Evolutionary conservation across 2,888 invertebrate species (phyloP).

Genomic region (Epinotia bilunana): DNA sequence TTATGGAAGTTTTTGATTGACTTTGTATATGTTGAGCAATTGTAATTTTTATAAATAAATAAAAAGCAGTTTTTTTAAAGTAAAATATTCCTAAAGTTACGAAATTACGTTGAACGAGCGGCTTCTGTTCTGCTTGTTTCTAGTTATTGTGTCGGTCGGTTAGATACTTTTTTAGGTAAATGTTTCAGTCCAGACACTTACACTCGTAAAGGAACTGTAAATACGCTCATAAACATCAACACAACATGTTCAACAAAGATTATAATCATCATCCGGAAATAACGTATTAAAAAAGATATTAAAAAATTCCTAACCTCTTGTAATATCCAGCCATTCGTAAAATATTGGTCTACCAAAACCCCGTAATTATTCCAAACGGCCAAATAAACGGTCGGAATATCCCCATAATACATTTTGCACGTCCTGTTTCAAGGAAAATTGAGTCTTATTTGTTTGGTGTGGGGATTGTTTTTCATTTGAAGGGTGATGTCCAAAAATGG

Average conservation of each 20-base stretch:
- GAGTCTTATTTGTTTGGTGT: constrained; percentile 46
- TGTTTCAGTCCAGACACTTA: too few species aligned
- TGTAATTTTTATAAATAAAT: too few species aligned
- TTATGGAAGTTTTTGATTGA: too few species aligned
- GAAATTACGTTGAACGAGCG: too few species aligned
- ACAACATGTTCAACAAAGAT: constrained; percentile 1
- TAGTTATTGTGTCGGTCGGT: too few species aligned
- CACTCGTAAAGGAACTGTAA: too few species aligned
- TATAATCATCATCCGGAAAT: constrained; percentile 38
- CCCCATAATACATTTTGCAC: constrained; percentile 27
- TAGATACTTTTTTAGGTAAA: too few species aligned
- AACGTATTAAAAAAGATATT: constrained; percentile 42
- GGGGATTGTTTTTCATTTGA: constrained; percentile 48
- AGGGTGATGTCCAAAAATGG: constrained; percentile 60
- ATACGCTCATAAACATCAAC: background rate
- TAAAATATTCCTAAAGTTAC: too few species aligned
- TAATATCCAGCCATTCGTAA: constrained; percentile 57
- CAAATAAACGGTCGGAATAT: constrained; percentile 50
- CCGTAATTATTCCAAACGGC: constrained; percentile 57
- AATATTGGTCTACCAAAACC: constrained; percentile 55
- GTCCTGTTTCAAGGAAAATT: constrained; percentile 21
- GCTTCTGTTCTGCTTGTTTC: too few species aligned
- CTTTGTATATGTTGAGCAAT: too few species aligned
- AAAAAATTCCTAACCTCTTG: constrained; percentile 53
- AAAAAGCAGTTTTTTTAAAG: too few species aligned